Evolutionary conservation across 2,113 vertebrate species (phyloP).

Genomic region (Nymphicus hollandicus): DNA sequence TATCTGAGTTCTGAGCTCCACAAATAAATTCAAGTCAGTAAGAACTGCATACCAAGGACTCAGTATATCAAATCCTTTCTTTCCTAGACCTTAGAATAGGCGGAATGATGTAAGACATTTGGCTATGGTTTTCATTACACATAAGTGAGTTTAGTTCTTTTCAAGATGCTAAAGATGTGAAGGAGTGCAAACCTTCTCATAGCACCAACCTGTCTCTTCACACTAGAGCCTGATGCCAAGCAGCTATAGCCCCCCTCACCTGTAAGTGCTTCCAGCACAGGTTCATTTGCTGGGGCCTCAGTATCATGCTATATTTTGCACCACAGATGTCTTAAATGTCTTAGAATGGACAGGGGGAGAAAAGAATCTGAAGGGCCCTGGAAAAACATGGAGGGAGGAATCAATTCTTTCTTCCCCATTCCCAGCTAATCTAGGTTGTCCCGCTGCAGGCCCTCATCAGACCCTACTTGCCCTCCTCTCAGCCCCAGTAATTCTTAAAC

Average conservation of each 20-base stretch:
- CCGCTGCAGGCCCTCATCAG: not conserved
- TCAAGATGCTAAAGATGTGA: not conserved
- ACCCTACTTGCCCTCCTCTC: not conserved
- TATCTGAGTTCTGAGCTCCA: not conserved
- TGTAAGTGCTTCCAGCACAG: not conserved
- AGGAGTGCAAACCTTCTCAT: not conserved
- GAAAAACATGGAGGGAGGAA: not conserved
- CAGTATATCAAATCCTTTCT: not conserved
- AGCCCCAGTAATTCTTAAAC: not conserved
- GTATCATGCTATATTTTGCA: not conserved
- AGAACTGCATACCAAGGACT: not conserved
- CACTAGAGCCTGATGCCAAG: not conserved
- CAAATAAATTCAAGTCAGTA: not conserved
- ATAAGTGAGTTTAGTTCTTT: not conserved
- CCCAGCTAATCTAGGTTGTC: not conserved
- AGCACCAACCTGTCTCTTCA: not conserved
- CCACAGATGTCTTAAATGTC: not conserved
- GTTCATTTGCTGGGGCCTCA: not conserved
- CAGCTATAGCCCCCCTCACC: not conserved
- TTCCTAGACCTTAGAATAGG: not conserved
- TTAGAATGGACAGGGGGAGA: fast-evolving
- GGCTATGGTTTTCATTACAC: not conserved
- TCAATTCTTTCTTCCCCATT: not conserved
- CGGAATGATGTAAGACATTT: not conserved
- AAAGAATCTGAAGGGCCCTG: not conserved